Evolutionary conservation across 2,113 vertebrate species (phyloP), one percentile per base, ranked within the genome.

Genomic region (Upupa epops): DNA sequence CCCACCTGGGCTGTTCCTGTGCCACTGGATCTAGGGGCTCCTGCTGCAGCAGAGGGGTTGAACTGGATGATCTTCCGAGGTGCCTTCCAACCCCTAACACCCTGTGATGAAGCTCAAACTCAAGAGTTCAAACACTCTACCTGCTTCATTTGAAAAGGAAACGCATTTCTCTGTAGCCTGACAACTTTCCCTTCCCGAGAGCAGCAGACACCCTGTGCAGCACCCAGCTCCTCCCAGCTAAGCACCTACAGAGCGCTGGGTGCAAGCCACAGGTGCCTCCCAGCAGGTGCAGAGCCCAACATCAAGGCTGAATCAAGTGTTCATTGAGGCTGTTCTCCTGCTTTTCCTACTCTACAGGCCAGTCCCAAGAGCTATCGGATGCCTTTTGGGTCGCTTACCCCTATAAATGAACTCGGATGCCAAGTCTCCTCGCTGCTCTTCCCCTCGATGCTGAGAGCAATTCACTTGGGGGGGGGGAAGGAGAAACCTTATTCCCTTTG

Each of bases 401-500:
- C n/a, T 36, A 59, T 18, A 71, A 91, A 93, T 49, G 88, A 91
- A 71, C 32, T n/a, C 76, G 63, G 81, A 58, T 8, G 81, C 86
- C 91, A 91, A 91, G 81, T 78, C 18, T 42, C 40, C 77, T 91
- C 49, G 17, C 88, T 79, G 8, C 72, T 83, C 3, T 63, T 89
- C 48, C 84, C 46, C 36, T 88, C 76, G 13, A 61, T 52, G 93
- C 52, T 79, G 84, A 88, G 70, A 81, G 91, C 42, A 78, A 89
- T 94, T 93, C 93, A 61, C 61, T 8, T 4, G 63, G 66, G 81
- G 52, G 5, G 63, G 66, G 81, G 52, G 75, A 75, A 79, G 61
- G 55, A 66, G 88, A 91, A 91, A 91, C 89, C 63, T 65, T 91
- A 95, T 7, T 93, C 88, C 91, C 88, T 93, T 86, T 93, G 93